Base-by-base conservation (phyloP, 2,888 invertebrate genomes). In the Noctua janthina region DNA sequence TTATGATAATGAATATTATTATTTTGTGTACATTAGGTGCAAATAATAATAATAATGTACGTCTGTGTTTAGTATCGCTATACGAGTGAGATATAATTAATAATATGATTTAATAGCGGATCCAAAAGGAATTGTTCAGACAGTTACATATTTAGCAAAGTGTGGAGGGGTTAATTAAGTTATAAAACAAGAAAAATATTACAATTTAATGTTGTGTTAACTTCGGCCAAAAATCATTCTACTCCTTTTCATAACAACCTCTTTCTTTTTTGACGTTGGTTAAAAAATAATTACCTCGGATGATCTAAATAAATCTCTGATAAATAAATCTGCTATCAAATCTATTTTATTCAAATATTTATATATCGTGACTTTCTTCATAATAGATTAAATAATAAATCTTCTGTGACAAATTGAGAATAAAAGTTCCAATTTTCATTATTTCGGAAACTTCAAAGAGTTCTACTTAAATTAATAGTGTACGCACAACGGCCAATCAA, bases 41-140 rank as follows among this genome's bases (percentile, higher is more conserved):
- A 56, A 51, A 46, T 49, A 43, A 51, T 67, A 70, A 76, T 79
- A 74, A 54, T 86, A 71, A 74, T 69, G 46, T 66, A 70, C 54
- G 82, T 81, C 84, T 87, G 76, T 81, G 66, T 87, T 85, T 88
- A 89, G 84, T 86, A 85, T 86, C 85, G 85, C 83, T 87, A 90
- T 86, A 88, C 78, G 89, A 90, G 89, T 89, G 87, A 89, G 86
- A 89, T 83, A 23, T 84, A 87, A 81, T 73, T 62, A 69, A 43
- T n/a, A 17, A 75, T 67, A 59, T 66, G 1, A 62, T 75, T 81
- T 75, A 54, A 54, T 76, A 35, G 82, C 62, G 74, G 86, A 76
- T 71, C 56, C 67, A n/a, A 68, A 77, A 66, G 81, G 79, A 79
- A 83, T 83, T 85, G 83, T 83, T 72, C 56, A 73, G 68, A 66